phyloP scores from a whole-genome alignment of 2,797 vertebrate genomes.

The Microhierax caerulescens region DNA sequence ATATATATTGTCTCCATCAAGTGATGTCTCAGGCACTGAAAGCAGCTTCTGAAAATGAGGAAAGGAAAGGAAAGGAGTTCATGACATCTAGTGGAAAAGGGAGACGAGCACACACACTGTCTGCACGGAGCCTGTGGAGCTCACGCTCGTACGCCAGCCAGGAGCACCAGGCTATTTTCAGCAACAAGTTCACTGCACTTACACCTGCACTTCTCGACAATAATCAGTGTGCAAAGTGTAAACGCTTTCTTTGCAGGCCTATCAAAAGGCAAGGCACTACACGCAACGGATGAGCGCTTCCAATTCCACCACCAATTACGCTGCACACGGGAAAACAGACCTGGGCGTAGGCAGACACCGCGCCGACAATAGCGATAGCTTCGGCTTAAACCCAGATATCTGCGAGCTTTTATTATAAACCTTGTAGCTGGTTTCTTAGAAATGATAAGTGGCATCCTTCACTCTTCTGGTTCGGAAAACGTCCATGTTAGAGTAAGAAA shows the following conservation, averaged over 20 bases:
- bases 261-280: background rate
- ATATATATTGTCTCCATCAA: background rate
- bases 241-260: background rate
- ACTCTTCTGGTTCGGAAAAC: background rate
- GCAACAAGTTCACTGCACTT: background rate
- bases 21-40: background rate
- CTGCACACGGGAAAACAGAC: background rate
- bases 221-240: background rate
- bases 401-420: background rate
- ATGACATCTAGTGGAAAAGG: slow-evolving; percentile 48
- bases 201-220: background rate
- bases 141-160: background rate
- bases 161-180: background rate
- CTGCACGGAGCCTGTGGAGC: background rate
- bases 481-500: background rate
- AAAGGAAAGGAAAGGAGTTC: fast-evolving
- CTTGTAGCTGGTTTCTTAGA: background rate
- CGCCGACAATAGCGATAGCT: background rate
- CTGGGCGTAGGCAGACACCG: background rate
- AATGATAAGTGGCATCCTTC: background rate
- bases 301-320: background rate
- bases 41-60: background rate
- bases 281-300: background rate
- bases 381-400: background rate
- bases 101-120: background rate